A percentile compares a stretch with the other conserved stretches of the same genome.
These are phyloP conservation scores for Pteronura brasiliensis DNA, from an alignment of 2,113 vertebrate genomes.

Conservation along the genomic window DNA sequence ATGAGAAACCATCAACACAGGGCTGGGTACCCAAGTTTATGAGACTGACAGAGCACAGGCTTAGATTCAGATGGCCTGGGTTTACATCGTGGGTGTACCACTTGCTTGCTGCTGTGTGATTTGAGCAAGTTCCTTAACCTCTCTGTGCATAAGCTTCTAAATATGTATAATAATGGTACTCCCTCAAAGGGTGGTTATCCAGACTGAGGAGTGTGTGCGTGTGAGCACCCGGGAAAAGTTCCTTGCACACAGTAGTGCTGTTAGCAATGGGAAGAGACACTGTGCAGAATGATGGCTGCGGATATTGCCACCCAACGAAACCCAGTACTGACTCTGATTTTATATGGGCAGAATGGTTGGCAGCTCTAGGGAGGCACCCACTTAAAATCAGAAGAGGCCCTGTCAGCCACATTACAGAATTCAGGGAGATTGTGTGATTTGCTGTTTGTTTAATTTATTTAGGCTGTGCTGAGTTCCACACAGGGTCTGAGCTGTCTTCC, in stretches of 20 bases:
- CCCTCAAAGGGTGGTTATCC: not conserved
- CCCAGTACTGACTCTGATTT: not conserved
- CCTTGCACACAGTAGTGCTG: not conserved
- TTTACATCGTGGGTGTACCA: not conserved
- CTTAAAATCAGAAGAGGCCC: not conserved
- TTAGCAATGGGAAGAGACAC: not conserved
- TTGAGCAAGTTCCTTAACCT: not conserved
- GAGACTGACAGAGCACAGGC: accelerated
- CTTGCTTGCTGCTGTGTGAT: not conserved
- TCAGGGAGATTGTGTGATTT: not conserved
- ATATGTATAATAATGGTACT: not conserved
- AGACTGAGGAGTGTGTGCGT: accelerated
- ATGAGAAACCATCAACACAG: not conserved
- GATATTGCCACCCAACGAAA: accelerated
- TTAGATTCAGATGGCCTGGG: not conserved
- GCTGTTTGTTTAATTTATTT: not conserved
- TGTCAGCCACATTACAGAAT: not conserved
- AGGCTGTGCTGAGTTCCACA: not conserved
- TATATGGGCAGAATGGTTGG: not conserved
- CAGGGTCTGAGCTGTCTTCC: not conserved
- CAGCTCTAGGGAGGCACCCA: not conserved
- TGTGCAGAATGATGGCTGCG: not conserved
- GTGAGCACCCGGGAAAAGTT: not conserved
- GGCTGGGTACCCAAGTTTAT: not conserved
- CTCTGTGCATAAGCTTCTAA: not conserved